Evolutionary conservation across 1,140 invertebrate species (phyloP), one percentile per base, ranked within the genome.

Genomic region (Diuraphis noxia): DNA sequence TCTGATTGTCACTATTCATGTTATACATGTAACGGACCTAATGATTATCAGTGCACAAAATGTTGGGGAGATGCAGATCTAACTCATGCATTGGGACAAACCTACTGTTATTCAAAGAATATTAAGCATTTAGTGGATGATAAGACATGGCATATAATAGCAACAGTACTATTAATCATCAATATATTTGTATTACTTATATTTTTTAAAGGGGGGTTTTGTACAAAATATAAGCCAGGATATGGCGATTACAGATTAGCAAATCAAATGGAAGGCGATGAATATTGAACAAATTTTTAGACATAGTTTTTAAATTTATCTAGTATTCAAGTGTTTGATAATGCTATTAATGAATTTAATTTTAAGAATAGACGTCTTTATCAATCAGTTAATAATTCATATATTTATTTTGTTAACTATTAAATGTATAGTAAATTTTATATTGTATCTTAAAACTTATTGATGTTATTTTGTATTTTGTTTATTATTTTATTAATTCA

Each of bases 1-100:
- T 92, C 93, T 10, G 93, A 93, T 19, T 96, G 96, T 93, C 95
- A 96, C 93, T 96, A 96, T 93, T 94, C 94, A 8, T 96, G 96
- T 93, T 93, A 94, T 92, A 93, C 93, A 17, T 96, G 96, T 92
- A 93, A 92, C 10, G 95, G 95, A 17, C 94, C 95, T 0, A 94
- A 94, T 92, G 95, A 95, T 93, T 95, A 95, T 92, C 93, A 96
- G 92, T 96, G 95, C 92, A 93, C 93, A 21, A 92, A 92, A 17
- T 96, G 95, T 93, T 95, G 94, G 92, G 92, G 92, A 6, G 95
- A 96, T 93, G 94, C 95, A 19, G 92, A 93, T 82, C 49, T 93
- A 6, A 91, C 56, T 10, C 40, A 88, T 21, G 46, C 49, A 13
- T 52, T 88, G 72, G 92, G 91, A n/a, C 63, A 79, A 87, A 79